These are phyloP conservation scores for Eugnorisma glareosa DNA, from an alignment of 2,888 invertebrate genomes.

Conservation along the genomic window DNA sequence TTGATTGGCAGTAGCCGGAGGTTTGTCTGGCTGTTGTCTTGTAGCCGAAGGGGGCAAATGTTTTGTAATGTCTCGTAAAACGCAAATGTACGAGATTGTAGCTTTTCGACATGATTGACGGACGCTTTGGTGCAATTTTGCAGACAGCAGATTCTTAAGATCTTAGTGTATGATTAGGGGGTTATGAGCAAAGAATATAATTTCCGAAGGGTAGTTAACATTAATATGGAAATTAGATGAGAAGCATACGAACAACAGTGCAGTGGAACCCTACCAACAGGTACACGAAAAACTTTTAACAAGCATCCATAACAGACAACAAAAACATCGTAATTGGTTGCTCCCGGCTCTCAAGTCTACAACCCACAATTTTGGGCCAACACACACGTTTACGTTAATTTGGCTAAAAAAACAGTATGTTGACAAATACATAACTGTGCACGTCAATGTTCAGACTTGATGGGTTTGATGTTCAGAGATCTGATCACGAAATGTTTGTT, in stretches of 20 bases:
- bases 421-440: slow-evolving; percentile 55
- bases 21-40: not conserved
- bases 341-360: slow-evolving; percentile 56
- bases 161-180: slow-evolving; percentile 22
- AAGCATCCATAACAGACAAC: slow-evolving; percentile 68
- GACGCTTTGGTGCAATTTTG: slow-evolving; percentile 3
- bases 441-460: slow-evolving; percentile 57
- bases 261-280: slow-evolving; percentile 34
- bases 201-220: slow-evolving; percentile 38
- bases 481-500: slow-evolving; percentile 57
- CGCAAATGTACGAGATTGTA: slow-evolving; percentile 31
- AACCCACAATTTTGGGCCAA: slow-evolving; percentile 39
- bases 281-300: slow-evolving; percentile 67
- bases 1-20: not conserved
- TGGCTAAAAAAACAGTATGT: slow-evolving; percentile 56
- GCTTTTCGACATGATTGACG: slow-evolving; percentile 25
- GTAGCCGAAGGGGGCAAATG: slow-evolving; percentile 25
- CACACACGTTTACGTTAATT: slow-evolving; percentile 58
- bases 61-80: slow-evolving; percentile 48
- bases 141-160: not conserved
- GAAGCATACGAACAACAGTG: slow-evolving; percentile 31
- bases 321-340: slow-evolving; percentile 76
- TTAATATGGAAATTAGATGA: slow-evolving; percentile 63
- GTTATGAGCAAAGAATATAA: slow-evolving; percentile 25
- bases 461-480: slow-evolving; percentile 64